phyloP scores from a whole-genome alignment of 2,113 vertebrate genomes.

The Cromileptes altivelis region DNA sequence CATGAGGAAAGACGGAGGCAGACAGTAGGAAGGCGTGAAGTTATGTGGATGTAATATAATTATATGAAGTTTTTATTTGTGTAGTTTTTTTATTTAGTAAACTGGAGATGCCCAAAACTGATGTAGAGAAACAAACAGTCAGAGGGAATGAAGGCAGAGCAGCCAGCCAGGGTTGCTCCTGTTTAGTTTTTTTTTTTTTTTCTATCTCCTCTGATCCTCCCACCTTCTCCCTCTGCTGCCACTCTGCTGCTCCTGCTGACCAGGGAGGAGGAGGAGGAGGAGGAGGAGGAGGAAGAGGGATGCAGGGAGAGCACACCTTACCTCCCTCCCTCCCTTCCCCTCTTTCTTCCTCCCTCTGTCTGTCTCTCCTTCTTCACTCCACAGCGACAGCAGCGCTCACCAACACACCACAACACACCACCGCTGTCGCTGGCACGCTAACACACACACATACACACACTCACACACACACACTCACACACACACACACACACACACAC shows the following conservation, averaged over 20 bases:
- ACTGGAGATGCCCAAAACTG: slow-evolving; percentile 37
- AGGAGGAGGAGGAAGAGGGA: slow-evolving; percentile 77
- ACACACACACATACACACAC: slow-evolving; percentile 51
- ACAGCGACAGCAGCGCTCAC: slow-evolving; percentile 73
- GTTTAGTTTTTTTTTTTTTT: slow-evolving; percentile 11
- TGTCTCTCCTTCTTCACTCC: slow-evolving; percentile 77
- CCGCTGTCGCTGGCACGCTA: slow-evolving; percentile 58
- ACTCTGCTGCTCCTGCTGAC: slow-evolving; percentile 59
- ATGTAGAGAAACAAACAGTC: slow-evolving; percentile 3
- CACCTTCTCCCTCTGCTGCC: slow-evolving; percentile 57
- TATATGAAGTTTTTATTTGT: not conserved
- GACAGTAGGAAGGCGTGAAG: slow-evolving; percentile 8
- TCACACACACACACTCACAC: slow-evolving; percentile 43
- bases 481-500: slow-evolving; percentile 23
- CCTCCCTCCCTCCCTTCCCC: slow-evolving; percentile 75
- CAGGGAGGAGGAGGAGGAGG: slow-evolving; percentile 51
- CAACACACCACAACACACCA: slow-evolving; percentile 72
- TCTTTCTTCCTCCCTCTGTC: slow-evolving; percentile 71
- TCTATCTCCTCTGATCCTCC: slow-evolving; percentile 56
- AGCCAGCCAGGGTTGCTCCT: slow-evolving; percentile 39
- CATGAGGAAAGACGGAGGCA: not conserved
- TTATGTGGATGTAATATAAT: not conserved
- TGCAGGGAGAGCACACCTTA: slow-evolving; percentile 86
- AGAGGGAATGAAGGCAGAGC: slow-evolving; percentile 33
- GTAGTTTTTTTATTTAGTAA: too few relatives aligned